Conservation (phyloP, 2,113 vertebrate genomes). For the Melanotaenia duboulayi region DNA sequence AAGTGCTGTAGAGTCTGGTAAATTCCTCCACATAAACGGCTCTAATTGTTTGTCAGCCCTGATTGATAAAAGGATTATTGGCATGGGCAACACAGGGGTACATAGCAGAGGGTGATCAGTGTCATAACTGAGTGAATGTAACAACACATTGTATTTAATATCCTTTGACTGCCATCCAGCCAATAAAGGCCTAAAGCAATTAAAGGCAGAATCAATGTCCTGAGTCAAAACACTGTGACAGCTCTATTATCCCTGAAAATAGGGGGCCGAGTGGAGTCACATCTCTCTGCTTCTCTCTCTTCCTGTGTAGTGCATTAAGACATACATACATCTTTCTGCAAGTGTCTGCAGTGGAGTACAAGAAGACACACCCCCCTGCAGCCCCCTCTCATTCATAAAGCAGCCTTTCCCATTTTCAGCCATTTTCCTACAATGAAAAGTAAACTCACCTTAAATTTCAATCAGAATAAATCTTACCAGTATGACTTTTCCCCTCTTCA, state of each 20-base stretch:
- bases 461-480: too few species aligned
- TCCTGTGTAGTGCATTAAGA: slow-evolving; percentile 14
- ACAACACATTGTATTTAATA: slow-evolving; percentile 77
- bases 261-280: slow-evolving; percentile 48
- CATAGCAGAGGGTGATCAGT: slow-evolving; percentile 79
- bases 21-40: slow-evolving; percentile 51
- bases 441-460: too few species aligned
- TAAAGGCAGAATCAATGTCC: slow-evolving; percentile 79
- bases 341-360: too few species aligned
- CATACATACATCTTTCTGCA: slow-evolving; percentile 3
- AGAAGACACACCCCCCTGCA: too few species aligned
- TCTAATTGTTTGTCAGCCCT: slow-evolving; percentile 66
- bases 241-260: slow-evolving; percentile 78
- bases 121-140: slow-evolving; percentile 69
- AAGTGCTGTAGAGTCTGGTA: slow-evolving; percentile 22
- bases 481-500: background rate
- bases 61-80: slow-evolving; percentile 75
- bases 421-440: too few species aligned
- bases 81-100: slow-evolving; percentile 70
- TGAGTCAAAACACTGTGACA: slow-evolving; percentile 80
- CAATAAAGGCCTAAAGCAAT: slow-evolving; percentile 73
- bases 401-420: too few species aligned
- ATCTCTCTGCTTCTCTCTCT: slow-evolving; percentile 33
- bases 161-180: slow-evolving; percentile 66
- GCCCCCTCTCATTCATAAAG: too few species aligned